These are phyloP conservation scores for Hemibagrus wyckioides DNA, from an alignment of 2,113 vertebrate species.

Conservation along the genomic window DNA sequence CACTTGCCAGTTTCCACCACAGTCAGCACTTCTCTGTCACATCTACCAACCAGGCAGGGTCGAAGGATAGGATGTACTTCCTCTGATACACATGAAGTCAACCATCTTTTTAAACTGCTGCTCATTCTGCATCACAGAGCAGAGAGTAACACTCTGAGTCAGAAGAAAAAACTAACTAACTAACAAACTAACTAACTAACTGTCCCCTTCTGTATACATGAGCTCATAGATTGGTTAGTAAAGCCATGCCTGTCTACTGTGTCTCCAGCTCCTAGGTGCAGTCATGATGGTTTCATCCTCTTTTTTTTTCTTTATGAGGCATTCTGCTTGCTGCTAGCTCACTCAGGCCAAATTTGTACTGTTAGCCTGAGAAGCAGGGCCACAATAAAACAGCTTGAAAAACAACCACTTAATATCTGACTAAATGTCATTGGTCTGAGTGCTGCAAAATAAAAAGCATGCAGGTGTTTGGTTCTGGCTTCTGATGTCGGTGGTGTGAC, in stretches of 20 bases:
- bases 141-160: not conserved
- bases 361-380: not conserved
- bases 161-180: not conserved
- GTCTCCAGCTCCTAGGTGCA: not conserved
- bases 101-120: not conserved
- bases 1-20: not conserved
- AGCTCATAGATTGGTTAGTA: not conserved
- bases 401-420: constrained; percentile 14
- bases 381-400: not conserved
- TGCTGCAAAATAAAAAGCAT: constrained; percentile 20
- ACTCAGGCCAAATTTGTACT: not conserved
- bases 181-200: too few species aligned
- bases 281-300: constrained; percentile 20
- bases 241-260: not conserved
- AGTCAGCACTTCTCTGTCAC: not conserved
- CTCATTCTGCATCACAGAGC: not conserved
- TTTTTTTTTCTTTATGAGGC: not conserved
- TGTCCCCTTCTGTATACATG: not conserved
- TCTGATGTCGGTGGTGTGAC: constrained; percentile 28
- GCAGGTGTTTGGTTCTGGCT: constrained; percentile 7
- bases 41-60: not conserved
- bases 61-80: not conserved
- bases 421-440: not conserved
- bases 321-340: not conserved
- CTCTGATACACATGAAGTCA: not conserved